phyloP scores from a whole-genome alignment of 2,888 invertebrate species.

The Cheilosia soror region DNA sequence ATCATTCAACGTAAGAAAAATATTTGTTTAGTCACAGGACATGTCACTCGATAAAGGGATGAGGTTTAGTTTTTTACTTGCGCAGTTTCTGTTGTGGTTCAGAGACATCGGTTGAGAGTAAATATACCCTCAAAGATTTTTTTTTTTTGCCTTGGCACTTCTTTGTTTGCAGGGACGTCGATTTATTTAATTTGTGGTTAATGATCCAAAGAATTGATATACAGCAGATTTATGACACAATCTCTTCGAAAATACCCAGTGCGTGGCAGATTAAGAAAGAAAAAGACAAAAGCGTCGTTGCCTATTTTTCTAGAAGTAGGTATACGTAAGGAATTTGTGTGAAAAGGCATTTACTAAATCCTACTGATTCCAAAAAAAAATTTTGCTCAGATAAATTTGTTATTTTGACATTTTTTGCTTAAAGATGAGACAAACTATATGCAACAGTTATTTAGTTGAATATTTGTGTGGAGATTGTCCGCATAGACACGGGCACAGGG shows the following conservation, averaged over 20 bases:
- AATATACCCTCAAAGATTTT: slow-evolving; percentile 22
- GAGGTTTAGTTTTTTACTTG: background rate
- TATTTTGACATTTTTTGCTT: too few relatives aligned
- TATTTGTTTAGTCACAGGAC: slow-evolving; percentile 59
- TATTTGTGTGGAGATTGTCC: too few relatives aligned
- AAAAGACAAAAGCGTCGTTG: background rate
- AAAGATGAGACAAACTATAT: too few relatives aligned
- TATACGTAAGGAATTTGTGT: too few relatives aligned
- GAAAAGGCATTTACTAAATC: too few relatives aligned
- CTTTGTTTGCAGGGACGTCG: slow-evolving; percentile 56
- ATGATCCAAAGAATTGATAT: slow-evolving; percentile 70
- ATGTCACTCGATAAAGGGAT: slow-evolving; percentile 43
- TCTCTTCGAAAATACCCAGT: slow-evolving; percentile 24
- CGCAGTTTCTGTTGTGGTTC: slow-evolving; percentile 6
- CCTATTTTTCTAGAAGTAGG: background rate
- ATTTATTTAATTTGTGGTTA: slow-evolving; percentile 74
- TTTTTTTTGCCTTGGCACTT: background rate
- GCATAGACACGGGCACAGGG: too few relatives aligned
- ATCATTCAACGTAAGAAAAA: slow-evolving; percentile 32
- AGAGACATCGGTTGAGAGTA: slow-evolving; percentile 24
- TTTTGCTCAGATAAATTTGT: too few relatives aligned
- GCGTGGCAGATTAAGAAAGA: background rate
- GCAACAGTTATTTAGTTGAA: too few relatives aligned
- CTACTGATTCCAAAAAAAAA: too few relatives aligned
- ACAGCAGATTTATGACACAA: slow-evolving; percentile 58